Percentiles rank a stretch among this genome's conserved stretches.
These are phyloP conservation scores for Ypsolopha scabrella DNA, from an alignment of 2,888 invertebrate genomes.

Conservation along the genomic window DNA sequence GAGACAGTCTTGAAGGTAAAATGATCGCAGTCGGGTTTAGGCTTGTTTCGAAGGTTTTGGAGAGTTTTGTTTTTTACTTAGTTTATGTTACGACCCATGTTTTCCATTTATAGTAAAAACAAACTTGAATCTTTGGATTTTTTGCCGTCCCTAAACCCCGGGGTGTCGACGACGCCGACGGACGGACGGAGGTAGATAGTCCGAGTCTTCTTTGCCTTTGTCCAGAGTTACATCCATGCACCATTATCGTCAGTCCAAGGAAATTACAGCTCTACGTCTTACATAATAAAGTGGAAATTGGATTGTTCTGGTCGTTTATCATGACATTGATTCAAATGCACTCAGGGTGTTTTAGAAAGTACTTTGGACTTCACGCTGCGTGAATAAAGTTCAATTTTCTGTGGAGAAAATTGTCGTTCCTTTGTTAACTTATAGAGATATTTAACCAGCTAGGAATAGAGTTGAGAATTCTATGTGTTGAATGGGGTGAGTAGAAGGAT, in stretches of 20 bases:
- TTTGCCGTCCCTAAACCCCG: conserved; percentile 16
- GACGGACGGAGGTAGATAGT: no score
- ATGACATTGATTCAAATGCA: conserved; percentile 2
- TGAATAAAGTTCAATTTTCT: conserved; percentile 1
- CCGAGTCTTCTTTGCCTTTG: not conserved
- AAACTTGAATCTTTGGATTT: conserved; percentile 44
- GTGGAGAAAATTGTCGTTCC: not conserved
- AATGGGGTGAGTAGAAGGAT: conserved; percentile 13
- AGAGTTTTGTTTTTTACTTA: no score
- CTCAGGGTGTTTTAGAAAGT: not conserved
- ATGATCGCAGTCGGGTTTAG: no score
- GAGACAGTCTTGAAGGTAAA: no score
- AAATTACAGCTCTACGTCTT: not conserved
- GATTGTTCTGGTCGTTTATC: not conserved
- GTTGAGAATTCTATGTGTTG: conserved; percentile 3
- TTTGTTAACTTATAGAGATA: not conserved
- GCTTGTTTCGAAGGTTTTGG: no score
- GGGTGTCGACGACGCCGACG: not conserved
- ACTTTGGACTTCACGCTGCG: not conserved
- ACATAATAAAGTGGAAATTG: not conserved
- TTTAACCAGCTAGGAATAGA: not conserved
- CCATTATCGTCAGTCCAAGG: not conserved
- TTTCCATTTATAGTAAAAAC: conserved; percentile 34
- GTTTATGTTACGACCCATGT: conserved; percentile 31
- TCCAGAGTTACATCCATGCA: not conserved